These are phyloP conservation scores for Paramormyrops hopkinsi DNA, from an alignment of 2,797 vertebrate species.

Conservation along the genomic window DNA sequence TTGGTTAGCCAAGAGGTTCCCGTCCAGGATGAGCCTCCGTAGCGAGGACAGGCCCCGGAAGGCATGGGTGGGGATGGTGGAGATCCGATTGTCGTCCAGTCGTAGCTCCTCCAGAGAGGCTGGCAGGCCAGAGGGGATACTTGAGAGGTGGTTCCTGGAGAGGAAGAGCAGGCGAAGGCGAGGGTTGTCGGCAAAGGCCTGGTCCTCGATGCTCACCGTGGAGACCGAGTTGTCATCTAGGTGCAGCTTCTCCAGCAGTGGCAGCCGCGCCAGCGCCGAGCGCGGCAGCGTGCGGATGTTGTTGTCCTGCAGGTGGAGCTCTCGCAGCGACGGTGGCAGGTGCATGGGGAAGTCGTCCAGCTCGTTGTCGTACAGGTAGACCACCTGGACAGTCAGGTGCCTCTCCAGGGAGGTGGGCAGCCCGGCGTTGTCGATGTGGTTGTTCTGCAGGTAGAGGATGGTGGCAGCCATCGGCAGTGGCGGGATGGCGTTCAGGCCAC, in stretches of 20 bases:
- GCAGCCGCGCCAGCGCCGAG: constrained; percentile 74
- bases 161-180: constrained; percentile 80
- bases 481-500: constrained; percentile 80
- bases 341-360: constrained; percentile 82
- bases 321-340: constrained; percentile 78
- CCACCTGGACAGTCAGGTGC: constrained; percentile 71
- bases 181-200: constrained; percentile 82
- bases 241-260: constrained; percentile 83
- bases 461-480: constrained; percentile 78
- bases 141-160: constrained; percentile 89
- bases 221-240: constrained; percentile 93
- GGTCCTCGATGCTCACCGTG: constrained; percentile 89
- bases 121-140: constrained; percentile 87
- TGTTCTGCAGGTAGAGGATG: constrained; percentile 93
- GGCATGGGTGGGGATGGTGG: constrained; percentile 83
- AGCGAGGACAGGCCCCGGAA: constrained; percentile 81
- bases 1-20: constrained; percentile 90
- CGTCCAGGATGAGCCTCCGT: constrained; percentile 83
- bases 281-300: constrained; percentile 80
- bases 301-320: constrained; percentile 94
- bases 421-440: constrained; percentile 85
- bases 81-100: constrained; percentile 90
- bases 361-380: constrained; percentile 91
- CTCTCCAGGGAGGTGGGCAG: constrained; percentile 74
- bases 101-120: constrained; percentile 85